Evolutionary conservation across 1,140 invertebrate species (phyloP).

Genomic region (Caligus rogercresseyi): DNA sequence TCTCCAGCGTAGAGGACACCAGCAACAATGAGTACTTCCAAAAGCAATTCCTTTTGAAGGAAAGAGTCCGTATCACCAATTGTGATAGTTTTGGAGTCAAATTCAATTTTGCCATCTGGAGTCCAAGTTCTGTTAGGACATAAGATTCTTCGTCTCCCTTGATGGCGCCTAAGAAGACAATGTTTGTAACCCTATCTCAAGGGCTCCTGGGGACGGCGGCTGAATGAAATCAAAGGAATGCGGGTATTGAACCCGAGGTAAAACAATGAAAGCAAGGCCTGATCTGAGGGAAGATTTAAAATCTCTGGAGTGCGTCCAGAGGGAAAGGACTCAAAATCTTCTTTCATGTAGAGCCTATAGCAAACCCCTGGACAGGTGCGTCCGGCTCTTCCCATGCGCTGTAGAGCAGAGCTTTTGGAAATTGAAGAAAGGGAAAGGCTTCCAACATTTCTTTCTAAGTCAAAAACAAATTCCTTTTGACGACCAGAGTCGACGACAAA

Average conservation of each 20-base stretch:
- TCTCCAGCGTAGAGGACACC: neutral
- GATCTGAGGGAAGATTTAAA: neutral
- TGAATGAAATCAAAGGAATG: neutral
- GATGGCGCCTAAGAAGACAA: neutral
- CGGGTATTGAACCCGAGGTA: neutral
- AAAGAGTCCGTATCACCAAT: neutral
- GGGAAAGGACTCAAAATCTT: slow-evolving; percentile 1
- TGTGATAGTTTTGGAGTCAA: neutral
- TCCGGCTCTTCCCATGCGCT: slow-evolving; percentile 85
- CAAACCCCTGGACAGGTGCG: slow-evolving; percentile 92
- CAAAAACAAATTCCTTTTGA: slow-evolving; percentile 60
- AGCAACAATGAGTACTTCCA: neutral
- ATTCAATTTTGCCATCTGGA: neutral
- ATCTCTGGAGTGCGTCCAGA: neutral
- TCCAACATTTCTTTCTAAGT: slow-evolving; percentile 98
- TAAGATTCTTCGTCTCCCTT: neutral
- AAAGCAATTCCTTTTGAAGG: neutral
- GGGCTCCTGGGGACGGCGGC: neutral
- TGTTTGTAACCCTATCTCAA: neutral
- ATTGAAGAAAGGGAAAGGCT: slow-evolving; percentile 96
- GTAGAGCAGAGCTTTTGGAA: slow-evolving; percentile 93
- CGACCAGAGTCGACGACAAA: slow-evolving; percentile 40
- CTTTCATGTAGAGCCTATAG: slow-evolving; percentile 82
- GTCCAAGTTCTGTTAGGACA: neutral
- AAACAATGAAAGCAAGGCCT: neutral